Evolutionary conservation across 2,888 invertebrate genomes (phyloP).

Genomic region (Dyspetes luteomarginatus): DNA sequence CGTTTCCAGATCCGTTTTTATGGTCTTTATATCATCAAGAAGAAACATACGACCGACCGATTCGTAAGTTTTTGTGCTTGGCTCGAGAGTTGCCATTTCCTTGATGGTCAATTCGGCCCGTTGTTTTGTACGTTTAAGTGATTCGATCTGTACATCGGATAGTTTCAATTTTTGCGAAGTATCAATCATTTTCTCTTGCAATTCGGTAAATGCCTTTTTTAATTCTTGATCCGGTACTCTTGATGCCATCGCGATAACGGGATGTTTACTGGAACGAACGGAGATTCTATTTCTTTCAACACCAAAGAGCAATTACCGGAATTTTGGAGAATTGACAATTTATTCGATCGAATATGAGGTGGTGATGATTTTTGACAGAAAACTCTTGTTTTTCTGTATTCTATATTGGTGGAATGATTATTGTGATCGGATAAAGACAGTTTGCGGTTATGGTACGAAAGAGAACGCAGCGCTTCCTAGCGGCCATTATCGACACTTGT

Average conservation of each 20-base stretch:
- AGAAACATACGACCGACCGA: conserved; percentile 94
- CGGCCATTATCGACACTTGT: too few species aligned
- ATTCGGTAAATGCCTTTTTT: conserved; percentile 91
- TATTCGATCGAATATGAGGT: neutral
- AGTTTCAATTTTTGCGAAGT: conserved; percentile 91
- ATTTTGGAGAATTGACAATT: neutral
- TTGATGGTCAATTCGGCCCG: conserved; percentile 89
- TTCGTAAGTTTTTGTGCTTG: conserved; percentile 90
- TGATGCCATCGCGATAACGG: conserved; percentile 69
- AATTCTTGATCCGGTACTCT: conserved; percentile 86
- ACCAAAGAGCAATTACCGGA: neutral
- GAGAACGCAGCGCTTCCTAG: too few species aligned
- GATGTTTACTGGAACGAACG: neutral
- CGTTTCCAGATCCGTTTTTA: conserved; percentile 87
- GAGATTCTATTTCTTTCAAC: neutral
- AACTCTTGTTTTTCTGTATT: too few species aligned
- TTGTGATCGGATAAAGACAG: too few species aligned
- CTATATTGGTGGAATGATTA: too few species aligned
- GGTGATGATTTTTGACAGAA: too few species aligned
- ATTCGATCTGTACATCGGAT: conserved; percentile 91
- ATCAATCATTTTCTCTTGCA: conserved; percentile 92
- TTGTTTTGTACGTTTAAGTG: conserved; percentile 87
- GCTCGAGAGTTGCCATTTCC: conserved; percentile 86
- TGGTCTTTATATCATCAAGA: conserved; percentile 87
- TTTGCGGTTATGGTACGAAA: too few species aligned